A percentile compares a stretch with the other conserved stretches of the same genome.
Evolutionary conservation across 2,888 invertebrate species (phyloP).

Genomic region (Priocnemis perturbator): DNA sequence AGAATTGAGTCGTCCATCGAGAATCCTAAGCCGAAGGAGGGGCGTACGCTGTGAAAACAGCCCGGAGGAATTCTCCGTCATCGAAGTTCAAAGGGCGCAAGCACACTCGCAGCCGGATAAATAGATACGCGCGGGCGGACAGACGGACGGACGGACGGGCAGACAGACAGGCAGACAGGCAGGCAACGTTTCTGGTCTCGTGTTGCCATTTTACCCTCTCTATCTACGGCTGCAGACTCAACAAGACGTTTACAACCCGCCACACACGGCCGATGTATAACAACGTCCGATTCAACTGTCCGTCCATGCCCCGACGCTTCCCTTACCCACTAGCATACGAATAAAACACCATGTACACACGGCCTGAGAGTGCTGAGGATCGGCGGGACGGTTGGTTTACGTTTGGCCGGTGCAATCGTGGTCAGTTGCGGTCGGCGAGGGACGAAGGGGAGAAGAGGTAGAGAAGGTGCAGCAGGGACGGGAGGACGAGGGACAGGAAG

Average conservation of each 20-base stretch:
- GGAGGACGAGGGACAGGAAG: not conserved
- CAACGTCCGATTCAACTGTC: slow-evolving; percentile 53
- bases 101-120: not conserved
- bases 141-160: no score
- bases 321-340: slow-evolving; percentile 13
- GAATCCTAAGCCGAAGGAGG: no score
- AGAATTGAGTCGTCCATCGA: no score
- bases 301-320: slow-evolving; percentile 16
- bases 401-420: slow-evolving; percentile 1
- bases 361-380: not conserved
- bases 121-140: not conserved
- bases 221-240: slow-evolving; percentile 28
- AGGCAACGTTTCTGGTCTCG: slow-evolving; percentile 21
- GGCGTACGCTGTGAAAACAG: no score
- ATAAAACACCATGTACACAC: slow-evolving; percentile 10
- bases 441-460: not conserved
- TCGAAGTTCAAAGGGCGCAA: slow-evolving; percentile 3
- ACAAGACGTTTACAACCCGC: slow-evolving; percentile 47
- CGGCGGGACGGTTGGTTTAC: slow-evolving; percentile 5
- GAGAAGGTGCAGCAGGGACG: not conserved
- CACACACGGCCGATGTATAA: slow-evolving; percentile 30
- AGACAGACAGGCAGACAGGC: no score
- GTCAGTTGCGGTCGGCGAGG: not conserved
- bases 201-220: slow-evolving; percentile 21
- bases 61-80: not conserved